A percentile compares a stretch with the other conserved stretches of the same genome.
phyloP scores from a whole-genome alignment of 2,888 invertebrate genomes.

The Microctonus brassicae region DNA sequence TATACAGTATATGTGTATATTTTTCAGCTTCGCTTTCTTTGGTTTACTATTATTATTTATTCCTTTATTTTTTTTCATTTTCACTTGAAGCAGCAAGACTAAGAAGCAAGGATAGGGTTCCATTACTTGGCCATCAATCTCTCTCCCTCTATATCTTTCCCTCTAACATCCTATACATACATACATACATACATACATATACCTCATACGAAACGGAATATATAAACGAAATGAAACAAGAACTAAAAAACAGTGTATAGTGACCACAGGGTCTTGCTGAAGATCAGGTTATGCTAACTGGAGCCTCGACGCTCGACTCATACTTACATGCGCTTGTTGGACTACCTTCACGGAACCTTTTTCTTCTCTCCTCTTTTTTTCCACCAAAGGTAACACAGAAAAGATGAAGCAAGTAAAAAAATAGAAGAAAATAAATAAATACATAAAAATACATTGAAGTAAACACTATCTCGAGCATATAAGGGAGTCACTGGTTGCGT shows the following conservation, averaged over 20 bases:
- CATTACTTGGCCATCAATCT: conserved; percentile 60
- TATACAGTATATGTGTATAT: neutral
- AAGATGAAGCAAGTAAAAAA: conserved; percentile 18
- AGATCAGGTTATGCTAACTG: conserved; percentile 67
- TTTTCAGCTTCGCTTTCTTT: neutral
- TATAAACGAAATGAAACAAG: conserved; percentile 28
- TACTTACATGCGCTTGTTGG: conserved; percentile 50
- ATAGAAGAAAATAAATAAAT: conserved; percentile 5
- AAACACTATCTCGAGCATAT: conserved; percentile 31
- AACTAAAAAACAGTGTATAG: conserved; percentile 30
- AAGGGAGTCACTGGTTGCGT: conserved; percentile 35
- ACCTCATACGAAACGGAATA: conserved; percentile 6
- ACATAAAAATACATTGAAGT: neutral
- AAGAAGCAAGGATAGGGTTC: conserved; percentile 47
- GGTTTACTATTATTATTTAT: neutral
- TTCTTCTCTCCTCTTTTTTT: conserved; percentile 4
- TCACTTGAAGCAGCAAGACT: conserved; percentile 29
- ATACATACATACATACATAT: neutral
- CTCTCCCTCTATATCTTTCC: conserved; percentile 31
- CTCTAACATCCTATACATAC: conserved; percentile 10
- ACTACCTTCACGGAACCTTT: conserved; percentile 34
- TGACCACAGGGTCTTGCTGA: conserved; percentile 49
- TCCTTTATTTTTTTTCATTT: neutral
- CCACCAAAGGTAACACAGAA: conserved; percentile 29
- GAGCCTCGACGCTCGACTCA: conserved; percentile 53